These are phyloP conservation scores for Pandion haliaetus DNA, from an alignment of 2,113 vertebrate species.

Conservation along the genomic window DNA sequence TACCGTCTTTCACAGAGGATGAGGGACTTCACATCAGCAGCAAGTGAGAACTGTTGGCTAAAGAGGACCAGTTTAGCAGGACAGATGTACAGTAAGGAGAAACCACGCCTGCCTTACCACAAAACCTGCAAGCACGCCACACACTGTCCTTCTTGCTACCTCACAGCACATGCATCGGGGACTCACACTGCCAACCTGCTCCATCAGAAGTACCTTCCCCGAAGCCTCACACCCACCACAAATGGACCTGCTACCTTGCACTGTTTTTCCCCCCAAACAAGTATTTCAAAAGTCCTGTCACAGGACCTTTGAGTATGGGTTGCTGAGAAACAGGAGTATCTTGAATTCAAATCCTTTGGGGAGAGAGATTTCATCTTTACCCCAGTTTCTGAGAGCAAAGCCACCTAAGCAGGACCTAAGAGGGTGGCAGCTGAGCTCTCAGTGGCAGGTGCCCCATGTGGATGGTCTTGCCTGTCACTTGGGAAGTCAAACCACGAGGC, in stretches of 20 bases:
- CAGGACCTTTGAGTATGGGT: neutral
- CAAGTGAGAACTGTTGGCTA: fast-evolving
- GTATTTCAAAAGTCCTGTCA: neutral
- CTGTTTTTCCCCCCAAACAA: neutral
- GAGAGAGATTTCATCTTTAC: neutral
- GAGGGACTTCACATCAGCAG: neutral
- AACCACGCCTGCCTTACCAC: fast-evolving
- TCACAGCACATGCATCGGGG: fast-evolving
- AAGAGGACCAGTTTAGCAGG: neutral
- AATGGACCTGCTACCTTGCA: neutral
- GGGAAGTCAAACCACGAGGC: neutral
- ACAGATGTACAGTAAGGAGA: neutral
- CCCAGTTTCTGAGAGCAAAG: neutral
- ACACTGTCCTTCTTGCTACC: neutral
- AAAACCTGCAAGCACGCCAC: fast-evolving
- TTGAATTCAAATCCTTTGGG: fast-evolving
- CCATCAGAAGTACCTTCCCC: neutral
- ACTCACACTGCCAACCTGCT: neutral
- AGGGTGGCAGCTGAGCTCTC: neutral
- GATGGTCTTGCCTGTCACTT: fast-evolving
- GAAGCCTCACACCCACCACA: neutral
- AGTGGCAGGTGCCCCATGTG: fast-evolving
- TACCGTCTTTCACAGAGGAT: neutral
- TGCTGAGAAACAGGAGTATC: neutral
- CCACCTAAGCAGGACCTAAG: neutral